Evolutionary conservation across 1,140 invertebrate genomes (phyloP).

Genomic region (Teleogryllus occipitalis): DNA sequence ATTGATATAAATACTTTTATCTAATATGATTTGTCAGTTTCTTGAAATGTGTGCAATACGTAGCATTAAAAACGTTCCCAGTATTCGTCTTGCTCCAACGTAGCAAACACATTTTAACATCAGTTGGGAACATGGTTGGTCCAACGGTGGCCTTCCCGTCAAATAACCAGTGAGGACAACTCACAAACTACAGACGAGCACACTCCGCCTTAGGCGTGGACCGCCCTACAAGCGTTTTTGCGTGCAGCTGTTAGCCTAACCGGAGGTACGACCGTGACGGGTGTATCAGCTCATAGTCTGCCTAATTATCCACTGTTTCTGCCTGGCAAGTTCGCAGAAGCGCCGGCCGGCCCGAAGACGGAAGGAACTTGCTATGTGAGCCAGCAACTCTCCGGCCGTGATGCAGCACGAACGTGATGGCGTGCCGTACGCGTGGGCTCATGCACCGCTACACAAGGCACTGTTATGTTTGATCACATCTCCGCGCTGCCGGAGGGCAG

Average conservation of each 20-base stretch:
- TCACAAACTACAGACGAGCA: no score
- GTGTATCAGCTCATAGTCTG: background rate
- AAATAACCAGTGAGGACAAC: no score
- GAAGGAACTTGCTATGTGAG: background rate
- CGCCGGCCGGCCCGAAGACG: background rate
- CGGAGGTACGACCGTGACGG: background rate
- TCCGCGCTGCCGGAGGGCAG: background rate
- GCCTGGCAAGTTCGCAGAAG: background rate
- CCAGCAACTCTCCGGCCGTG: background rate
- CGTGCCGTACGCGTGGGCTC: background rate
- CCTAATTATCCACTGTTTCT: background rate
- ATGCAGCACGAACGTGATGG: background rate
- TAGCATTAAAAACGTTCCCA: no score
- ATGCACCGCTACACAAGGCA: background rate
- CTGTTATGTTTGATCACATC: conserved; percentile 4
- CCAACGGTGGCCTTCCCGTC: no score
- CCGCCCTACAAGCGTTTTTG: no score
- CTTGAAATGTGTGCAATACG: no score
- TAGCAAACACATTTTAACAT: no score
- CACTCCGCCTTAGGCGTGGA: no score
- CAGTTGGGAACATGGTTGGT: no score
- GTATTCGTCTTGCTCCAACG: no score
- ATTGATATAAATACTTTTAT: no score
- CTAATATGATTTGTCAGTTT: no score
- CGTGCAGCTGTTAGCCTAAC: background rate